Evolutionary conservation across 2,797 vertebrate genomes (phyloP).

Genomic region (Melanitta fusca): DNA sequence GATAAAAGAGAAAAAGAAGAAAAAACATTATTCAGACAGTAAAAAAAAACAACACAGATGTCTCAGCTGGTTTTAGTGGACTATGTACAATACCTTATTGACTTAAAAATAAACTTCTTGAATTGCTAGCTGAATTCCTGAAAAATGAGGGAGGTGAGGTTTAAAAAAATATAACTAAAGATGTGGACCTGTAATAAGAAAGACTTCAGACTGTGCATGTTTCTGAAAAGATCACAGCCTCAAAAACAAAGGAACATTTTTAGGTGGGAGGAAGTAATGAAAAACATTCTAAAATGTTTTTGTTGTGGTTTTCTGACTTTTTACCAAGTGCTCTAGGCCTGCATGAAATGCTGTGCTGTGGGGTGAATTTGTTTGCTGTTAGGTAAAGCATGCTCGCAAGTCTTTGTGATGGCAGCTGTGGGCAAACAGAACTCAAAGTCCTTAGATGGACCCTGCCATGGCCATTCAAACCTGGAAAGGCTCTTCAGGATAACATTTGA

Average conservation of each 20-base stretch:
- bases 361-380: neutral
- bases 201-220: neutral
- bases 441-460: neutral
- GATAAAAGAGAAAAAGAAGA: neutral
- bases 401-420: neutral
- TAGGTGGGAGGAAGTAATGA: slow-evolving; percentile 39
- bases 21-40: neutral
- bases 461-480: neutral
- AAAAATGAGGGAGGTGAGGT: neutral
- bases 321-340: neutral
- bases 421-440: neutral
- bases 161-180: neutral
- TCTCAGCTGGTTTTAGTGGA: neutral
- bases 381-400: neutral
- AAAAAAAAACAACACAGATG: neutral
- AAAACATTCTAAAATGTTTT: slow-evolving; percentile 26
- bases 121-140: neutral
- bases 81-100: neutral
- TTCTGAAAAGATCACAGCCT: slow-evolving; percentile 6
- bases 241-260: slow-evolving; percentile 10
- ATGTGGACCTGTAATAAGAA: neutral
- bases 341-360: neutral
- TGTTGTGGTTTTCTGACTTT: slow-evolving; percentile 58
- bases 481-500: neutral
- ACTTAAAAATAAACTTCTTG: neutral